Evolutionary conservation across 2,113 vertebrate genomes (phyloP).

Genomic region (Lasiurus cinereus): DNA sequence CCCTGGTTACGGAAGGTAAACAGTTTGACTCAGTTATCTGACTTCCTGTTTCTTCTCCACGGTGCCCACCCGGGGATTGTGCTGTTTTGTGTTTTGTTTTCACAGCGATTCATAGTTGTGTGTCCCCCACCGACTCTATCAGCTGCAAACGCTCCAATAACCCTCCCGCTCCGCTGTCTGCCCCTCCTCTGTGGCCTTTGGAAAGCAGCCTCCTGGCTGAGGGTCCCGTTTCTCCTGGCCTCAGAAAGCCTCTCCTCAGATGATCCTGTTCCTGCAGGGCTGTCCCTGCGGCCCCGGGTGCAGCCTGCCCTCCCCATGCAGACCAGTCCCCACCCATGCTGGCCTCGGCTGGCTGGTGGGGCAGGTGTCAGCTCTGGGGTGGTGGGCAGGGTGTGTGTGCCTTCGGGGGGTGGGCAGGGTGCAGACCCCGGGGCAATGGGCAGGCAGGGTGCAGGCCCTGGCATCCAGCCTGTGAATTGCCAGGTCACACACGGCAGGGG

Average conservation of each 20-base stretch:
- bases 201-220: too few species aligned
- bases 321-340: neutral
- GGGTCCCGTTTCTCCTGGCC: neutral
- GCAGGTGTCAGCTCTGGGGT: too few species aligned
- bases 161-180: accelerated
- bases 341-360: too few species aligned
- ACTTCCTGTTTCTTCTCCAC: neutral
- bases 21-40: neutral
- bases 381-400: too few species aligned
- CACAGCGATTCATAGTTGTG: too few species aligned
- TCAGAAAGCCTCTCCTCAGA: neutral
- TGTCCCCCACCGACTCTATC: neutral
- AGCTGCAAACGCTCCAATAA: accelerated
- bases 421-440: too few species aligned
- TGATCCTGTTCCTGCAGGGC: neutral
- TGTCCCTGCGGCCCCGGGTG: neutral
- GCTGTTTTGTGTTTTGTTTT: neutral
- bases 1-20: neutral
- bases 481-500: accelerated
- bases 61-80: too few species aligned
- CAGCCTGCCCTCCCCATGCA: neutral
- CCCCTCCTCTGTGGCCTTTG: neutral
- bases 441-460: too few species aligned
- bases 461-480: too few species aligned
- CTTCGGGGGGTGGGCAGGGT: too few species aligned